phyloP scores from a whole-genome alignment of 2,797 vertebrate genomes.

The Kryptopterus vitreolus region DNA sequence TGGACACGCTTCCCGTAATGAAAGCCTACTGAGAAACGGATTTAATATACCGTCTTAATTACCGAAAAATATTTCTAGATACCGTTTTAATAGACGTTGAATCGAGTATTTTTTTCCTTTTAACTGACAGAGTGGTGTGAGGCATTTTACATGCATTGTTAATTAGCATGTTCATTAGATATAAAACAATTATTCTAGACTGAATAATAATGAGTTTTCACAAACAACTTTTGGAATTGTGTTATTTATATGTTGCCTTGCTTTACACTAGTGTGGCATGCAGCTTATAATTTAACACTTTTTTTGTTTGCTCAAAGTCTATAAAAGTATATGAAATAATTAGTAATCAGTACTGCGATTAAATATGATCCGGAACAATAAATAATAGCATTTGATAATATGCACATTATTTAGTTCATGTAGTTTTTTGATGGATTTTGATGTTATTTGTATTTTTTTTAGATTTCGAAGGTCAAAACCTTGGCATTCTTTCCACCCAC shows the following conservation, averaged over 20 bases:
- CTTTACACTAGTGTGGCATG: conserved; percentile 10
- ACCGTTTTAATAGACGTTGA: neutral
- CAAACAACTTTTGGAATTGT: neutral
- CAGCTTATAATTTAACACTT: conserved; percentile 2
- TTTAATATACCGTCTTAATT: neutral
- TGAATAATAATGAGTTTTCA: neutral
- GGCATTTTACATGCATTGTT: neutral
- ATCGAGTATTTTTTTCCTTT: neutral
- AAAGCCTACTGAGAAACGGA: neutral
- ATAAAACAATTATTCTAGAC: neutral
- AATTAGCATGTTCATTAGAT: neutral
- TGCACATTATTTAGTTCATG: too few species aligned
- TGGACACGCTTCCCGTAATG: neutral
- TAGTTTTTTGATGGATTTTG: too few species aligned
- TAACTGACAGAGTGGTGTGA: neutral
- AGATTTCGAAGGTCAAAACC: neutral
- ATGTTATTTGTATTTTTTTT: too few species aligned
- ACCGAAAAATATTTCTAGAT: neutral
- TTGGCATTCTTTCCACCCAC: neutral
- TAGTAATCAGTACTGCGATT: neutral
- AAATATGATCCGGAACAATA: neutral
- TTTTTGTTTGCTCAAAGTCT: neutral
- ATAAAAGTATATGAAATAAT: too few species aligned
- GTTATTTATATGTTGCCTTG: neutral
- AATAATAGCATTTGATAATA: neutral